Conservation (phyloP, 1,140 invertebrate genomes). For the Aphis gossypii region DNA sequence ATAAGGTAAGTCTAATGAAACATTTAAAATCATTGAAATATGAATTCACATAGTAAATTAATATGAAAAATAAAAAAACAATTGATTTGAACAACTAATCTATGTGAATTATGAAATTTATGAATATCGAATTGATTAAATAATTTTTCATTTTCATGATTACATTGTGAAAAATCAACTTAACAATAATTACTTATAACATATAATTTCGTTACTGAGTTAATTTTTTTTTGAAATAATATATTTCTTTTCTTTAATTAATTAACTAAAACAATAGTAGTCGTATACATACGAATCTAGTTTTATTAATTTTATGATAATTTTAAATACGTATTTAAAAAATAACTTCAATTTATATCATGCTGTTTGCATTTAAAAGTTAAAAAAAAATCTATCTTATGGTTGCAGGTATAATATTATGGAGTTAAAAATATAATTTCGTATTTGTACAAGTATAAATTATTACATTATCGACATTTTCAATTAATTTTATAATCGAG, state of each 20-base stretch:
- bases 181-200: background rate
- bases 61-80: background rate
- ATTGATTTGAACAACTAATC: too few species aligned
- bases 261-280: background rate
- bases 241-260: too few species aligned
- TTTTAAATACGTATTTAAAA: background rate
- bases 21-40: background rate
- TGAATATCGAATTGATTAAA: background rate
- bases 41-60: background rate
- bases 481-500: background rate
- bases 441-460: constrained; percentile 1
- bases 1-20: background rate
- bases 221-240: background rate
- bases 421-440: background rate
- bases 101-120: background rate
- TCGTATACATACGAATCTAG: background rate
- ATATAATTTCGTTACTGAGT: background rate
- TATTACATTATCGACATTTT: background rate
- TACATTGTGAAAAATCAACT: background rate
- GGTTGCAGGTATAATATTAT: background rate
- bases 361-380: background rate
- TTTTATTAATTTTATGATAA: background rate
- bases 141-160: background rate
- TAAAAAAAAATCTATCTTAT: background rate
- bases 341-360: background rate